Evolutionary conservation across 64 coral and sea anemone genomes (phyloP), one percentile per base, ranked within the genome.

Genomic region (Pachyseris speciosa): DNA sequence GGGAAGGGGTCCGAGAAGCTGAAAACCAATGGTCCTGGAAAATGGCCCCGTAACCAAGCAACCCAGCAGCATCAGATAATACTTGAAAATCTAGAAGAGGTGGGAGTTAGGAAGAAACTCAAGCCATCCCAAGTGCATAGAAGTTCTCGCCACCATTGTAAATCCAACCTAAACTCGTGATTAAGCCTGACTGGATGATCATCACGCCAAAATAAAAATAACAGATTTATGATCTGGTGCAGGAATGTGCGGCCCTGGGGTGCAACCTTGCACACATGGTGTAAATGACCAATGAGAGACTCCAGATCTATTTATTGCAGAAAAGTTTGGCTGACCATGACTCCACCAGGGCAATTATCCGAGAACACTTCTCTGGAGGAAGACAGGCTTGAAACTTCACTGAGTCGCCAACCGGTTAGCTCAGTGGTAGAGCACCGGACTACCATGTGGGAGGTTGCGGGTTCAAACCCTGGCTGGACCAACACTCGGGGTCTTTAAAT

Each of bases 181-280:
- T 92, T 92, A 9, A 91, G 33, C 27, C 89, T 78, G 37, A 84
- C 84, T 4, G 89, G 79, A 67, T 92, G 89, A 16, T 85, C 80
- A 26, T 92, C 89, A 1, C 44, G 59, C 22, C 80, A 17, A 67
- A 92, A 84, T 37, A 55, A 37, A 19, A 47, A 48, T 0, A 92
- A 79, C 9, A 75, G 20, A 29, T 84, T 28, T 37, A 84, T 92
- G 67, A 92, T 64, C 0, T 79, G 37, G 0, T 67, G 68, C 22
- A 84, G 65, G 20, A 84, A 92, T 1, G 80, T 74, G 11, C 75
- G 29, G 2, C 88, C 68, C 37, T 72, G 36, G 1, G 63, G 50
- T 27, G 67, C 78, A 13, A 84, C 77, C 55, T 92, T 92, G 75
- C 67, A 83, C 10, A 68, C 80, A 16, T 84, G 89, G 43, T 92